Base-by-base conservation (phyloP, 2,113 vertebrate genomes). In the Columba livia region DNA sequence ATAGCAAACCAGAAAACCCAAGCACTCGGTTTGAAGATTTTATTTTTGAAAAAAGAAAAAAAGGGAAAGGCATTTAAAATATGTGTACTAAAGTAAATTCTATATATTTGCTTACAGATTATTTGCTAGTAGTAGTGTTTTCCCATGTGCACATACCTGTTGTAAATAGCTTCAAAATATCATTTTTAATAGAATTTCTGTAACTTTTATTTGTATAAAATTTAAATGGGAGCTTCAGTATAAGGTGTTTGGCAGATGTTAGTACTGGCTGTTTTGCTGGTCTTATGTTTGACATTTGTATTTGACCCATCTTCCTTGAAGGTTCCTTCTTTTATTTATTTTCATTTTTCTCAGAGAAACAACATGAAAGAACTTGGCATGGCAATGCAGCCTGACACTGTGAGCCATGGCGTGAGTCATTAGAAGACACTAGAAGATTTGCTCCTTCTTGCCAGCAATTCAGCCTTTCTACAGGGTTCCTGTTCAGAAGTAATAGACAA, bases 261-360 rank as follows among this genome's bases (percentile, higher is more conserved):
- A 66, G 62, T 79, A 85, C 79, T 86, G 56, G 28, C 48, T 8
- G 18, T 53, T 80, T 73, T 83, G 15, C 61, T 29, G 26, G 38
- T 21, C 26, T 96, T 26, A 71, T 83, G 47, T 60, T 42, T 75
- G 90, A 79, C 48, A 11, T 94, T 75, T 36, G 54, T 90, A 57
- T 72, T 32, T 84, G 53, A 20, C 3, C 12, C 24, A 57, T 81
- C 31, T 84, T 88, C 36, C 53, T 51, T 79, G 51, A 88, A 84
- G 32, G 17, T 84, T 91, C 28, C 25, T 84, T 12, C 12, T 67
- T 77, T 70, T 66, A 79, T 89, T 3, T 17, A 15, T 81, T 77
- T 86, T 84, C 67, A 65, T 95, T 96, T 97, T 97, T 94, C 86
- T 93, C 94, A 93, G 94, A 96, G 92, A 84, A 96, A 71, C 47